Conservation (phyloP, 1,140 invertebrate species). For the Ceratina calcarata region DNA sequence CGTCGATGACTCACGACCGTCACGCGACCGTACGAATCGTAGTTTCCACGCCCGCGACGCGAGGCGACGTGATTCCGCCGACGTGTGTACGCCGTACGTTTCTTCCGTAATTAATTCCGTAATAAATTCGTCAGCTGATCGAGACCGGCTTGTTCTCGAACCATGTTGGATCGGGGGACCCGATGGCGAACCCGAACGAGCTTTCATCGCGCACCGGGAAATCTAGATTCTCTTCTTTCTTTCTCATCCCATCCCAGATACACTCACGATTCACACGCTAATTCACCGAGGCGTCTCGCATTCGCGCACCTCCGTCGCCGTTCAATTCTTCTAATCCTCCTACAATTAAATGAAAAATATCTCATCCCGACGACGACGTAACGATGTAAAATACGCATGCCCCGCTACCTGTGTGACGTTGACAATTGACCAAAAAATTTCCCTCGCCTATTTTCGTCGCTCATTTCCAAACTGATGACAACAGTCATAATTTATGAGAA, state of each 20-base stretch:
- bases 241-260: constrained; percentile 3
- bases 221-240: constrained; percentile 8
- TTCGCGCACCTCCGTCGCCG: constrained; percentile 41
- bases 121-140: constrained; percentile 33
- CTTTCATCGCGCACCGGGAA: constrained; percentile 34
- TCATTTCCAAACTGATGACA: no score
- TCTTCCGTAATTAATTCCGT: neutral
- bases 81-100: neutral
- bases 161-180: neutral
- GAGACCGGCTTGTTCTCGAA: constrained; percentile 19
- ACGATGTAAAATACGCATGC: neutral
- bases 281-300: constrained; percentile 46
- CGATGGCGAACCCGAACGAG: constrained; percentile 27
- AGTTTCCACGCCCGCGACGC: no score
- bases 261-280: constrained; percentile 53
- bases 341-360: constrained; percentile 32
- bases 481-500: neutral
- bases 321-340: constrained; percentile 56
- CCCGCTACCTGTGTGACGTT: neutral
- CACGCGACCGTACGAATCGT: constrained; percentile 18
- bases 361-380: neutral
- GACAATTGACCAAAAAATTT: neutral
- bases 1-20: constrained; percentile 2
- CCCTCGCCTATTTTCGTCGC: no score
- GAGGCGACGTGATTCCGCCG: neutral